Base-by-base conservation (phyloP, 2,797 vertebrate species). In the Pelobates cultripes region DNA sequence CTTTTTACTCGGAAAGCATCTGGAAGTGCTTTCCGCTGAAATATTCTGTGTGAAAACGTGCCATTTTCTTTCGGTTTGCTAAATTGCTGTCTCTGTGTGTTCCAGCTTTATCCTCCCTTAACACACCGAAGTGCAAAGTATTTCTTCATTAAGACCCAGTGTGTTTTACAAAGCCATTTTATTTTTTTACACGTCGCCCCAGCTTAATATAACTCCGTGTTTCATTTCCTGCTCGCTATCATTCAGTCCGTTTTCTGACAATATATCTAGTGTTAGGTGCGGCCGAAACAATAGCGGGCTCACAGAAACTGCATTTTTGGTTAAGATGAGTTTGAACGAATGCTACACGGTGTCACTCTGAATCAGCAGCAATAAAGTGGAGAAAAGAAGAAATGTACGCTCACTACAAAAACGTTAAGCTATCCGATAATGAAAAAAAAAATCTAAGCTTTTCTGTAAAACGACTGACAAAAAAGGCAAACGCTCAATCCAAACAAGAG, bases 191-290 rank as follows among this genome's bases (percentile, higher is more conserved):
- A 72, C 73, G 75, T 70, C 61, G 40, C 57, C 28, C 77, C 42
- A 76, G 82, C 73, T 84, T 75, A 79, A 75, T 79, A 53, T 79
- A 75, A 79, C 45, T 72, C 73, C 64, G 77, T 84, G 77, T 79
- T 84, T 84, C 77, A 79, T 71, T 79, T 79, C 77, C 57, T 67
- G 67, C 73, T 76, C 67, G 66, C 47, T 57, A 76, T 71, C 41
- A 70, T 67, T 69, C 67, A 84, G 73, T 70, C 15, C 47, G 45
- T 40, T 28, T 41, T 13, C 70, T 61, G 47, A 80, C 63, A 63
- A 80, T 73, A 43, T 70, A 43, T 43, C 63, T 55, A 69, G 42
- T 73, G 53, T 69, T 74, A 51, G 7, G 42, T 64, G 43, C 7
- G 12, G 3, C 43, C 8, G 44, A 17, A 40, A 41, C 57, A 75